Conservation (phyloP, 1,140 invertebrate genomes). For the Drosophila chauvacae region DNA sequence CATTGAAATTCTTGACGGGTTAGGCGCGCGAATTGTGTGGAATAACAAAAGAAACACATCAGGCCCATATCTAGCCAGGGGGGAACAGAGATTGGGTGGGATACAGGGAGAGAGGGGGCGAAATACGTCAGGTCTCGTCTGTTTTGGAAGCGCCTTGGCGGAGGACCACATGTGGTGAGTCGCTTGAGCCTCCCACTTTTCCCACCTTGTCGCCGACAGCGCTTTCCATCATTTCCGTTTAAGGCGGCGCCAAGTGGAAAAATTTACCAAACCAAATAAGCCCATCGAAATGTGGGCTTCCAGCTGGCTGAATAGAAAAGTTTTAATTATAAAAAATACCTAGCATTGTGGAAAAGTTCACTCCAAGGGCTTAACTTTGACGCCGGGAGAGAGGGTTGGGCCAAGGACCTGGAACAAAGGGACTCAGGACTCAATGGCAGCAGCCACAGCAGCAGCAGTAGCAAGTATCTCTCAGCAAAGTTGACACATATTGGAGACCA, state of each 20-base stretch:
- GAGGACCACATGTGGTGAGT: constrained; percentile 31
- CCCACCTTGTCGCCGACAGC: constrained; percentile 23
- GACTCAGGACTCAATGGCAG: constrained; percentile 26
- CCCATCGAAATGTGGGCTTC: constrained; percentile 33
- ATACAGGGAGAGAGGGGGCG: neutral
- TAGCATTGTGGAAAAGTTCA: constrained; percentile 12
- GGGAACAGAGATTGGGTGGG: constrained; percentile 4
- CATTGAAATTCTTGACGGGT: constrained; percentile 78
- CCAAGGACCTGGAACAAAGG: constrained; percentile 50
- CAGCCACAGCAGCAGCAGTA: constrained; percentile 3
- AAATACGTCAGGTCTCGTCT: constrained; percentile 17
- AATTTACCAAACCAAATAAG: constrained; percentile 54
- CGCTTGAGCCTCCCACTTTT: constrained; percentile 24
- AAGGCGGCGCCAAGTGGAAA: constrained; percentile 42
- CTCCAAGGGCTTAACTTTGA: constrained; percentile 8
- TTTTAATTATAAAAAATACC: constrained; percentile 62
- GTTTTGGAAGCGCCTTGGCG: constrained; percentile 13
- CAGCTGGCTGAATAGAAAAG: constrained; percentile 45
- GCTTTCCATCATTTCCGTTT: constrained; percentile 40
- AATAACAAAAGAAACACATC: constrained; percentile 66
- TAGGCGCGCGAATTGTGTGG: constrained; percentile 67
- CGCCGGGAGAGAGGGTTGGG: neutral
- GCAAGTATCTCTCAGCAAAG: constrained; percentile 19
- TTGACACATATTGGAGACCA: constrained; percentile 57
- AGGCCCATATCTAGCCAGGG: constrained; percentile 23